These are phyloP conservation scores for Piscicola geometra DNA, from an alignment of 2,888 invertebrate species.

Conservation along the genomic window DNA sequence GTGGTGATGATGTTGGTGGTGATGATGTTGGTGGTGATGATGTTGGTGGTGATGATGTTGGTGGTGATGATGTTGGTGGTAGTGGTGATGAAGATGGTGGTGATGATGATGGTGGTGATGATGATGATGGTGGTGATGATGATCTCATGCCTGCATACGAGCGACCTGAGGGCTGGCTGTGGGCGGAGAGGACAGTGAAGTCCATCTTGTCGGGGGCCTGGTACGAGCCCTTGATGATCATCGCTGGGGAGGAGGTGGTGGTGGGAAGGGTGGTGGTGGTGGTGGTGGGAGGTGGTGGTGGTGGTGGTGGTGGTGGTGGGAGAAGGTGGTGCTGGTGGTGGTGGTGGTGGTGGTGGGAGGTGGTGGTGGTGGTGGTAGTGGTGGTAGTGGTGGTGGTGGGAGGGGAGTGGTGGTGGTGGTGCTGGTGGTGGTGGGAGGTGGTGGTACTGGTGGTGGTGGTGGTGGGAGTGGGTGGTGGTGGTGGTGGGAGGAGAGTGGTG, in stretches of 20 bases:
- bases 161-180: conserved; percentile 25
- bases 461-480: not conserved
- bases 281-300: too few relatives aligned
- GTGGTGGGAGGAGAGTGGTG: not conserved
- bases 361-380: too few relatives aligned
- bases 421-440: not conserved
- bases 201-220: conserved; percentile 27
- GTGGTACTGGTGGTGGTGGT: not conserved
- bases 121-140: conserved; percentile 16
- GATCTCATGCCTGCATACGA: too few relatives aligned
- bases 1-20: too few relatives aligned
- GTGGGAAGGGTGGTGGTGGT: too few relatives aligned
- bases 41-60: too few relatives aligned
- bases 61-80: conserved; percentile 13
- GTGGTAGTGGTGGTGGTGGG: not conserved
- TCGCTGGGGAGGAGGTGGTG: not conserved
- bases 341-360: too few relatives aligned
- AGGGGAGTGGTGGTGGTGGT: not conserved
- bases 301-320: too few relatives aligned
- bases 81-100: conserved; percentile 15
- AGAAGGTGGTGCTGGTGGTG: too few relatives aligned
- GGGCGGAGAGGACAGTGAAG: conserved; percentile 5
- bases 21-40: too few relatives aligned
- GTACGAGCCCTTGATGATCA: conserved; percentile 29
- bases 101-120: conserved; percentile 22